Evolutionary conservation across 1,140 invertebrate genomes (phyloP).

Genomic region (Sycobia sp.): DNA sequence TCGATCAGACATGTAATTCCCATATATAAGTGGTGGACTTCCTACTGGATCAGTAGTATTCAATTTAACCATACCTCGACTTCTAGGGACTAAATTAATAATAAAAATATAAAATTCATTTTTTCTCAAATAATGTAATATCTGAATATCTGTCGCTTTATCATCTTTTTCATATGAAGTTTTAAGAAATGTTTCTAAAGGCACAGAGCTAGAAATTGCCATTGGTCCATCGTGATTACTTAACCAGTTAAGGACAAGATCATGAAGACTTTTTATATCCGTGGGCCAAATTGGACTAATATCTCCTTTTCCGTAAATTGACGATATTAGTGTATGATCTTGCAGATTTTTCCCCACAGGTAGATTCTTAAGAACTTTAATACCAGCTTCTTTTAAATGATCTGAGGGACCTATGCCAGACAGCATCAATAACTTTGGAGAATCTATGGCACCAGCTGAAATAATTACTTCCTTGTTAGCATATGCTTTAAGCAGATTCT

Average conservation of each 20-base stretch:
- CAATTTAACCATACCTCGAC: conserved; percentile 19
- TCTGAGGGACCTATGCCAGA: conserved; percentile 44
- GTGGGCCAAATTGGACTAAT: background rate
- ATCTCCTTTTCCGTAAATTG: too few species aligned
- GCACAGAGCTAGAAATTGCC: background rate
- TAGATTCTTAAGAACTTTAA: conserved; percentile 47
- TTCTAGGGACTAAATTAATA: background rate
- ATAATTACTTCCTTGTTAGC: conserved; percentile 66
- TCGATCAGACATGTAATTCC: conserved; percentile 5
- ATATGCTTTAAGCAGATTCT: conserved; percentile 27
- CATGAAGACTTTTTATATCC: background rate
- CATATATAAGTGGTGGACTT: conserved; percentile 8
- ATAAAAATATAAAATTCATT: background rate
- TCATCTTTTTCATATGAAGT: background rate
- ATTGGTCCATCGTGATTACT: conserved; percentile 15
- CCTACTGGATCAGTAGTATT: conserved; percentile 1
- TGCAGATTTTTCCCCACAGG: conserved; percentile 60
- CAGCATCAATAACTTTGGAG: conserved; percentile 60
- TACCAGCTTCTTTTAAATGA: conserved; percentile 36
- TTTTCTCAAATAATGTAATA: background rate
- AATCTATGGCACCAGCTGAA: conserved; percentile 55
- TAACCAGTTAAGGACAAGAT: conserved; percentile 9
- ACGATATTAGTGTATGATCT: conserved; percentile 56
- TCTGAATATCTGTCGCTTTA: conserved; percentile 27
- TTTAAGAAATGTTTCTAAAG: background rate